phyloP scores from a whole-genome alignment of 2,888 invertebrate genomes.

The Holacanthella duospinosa region DNA sequence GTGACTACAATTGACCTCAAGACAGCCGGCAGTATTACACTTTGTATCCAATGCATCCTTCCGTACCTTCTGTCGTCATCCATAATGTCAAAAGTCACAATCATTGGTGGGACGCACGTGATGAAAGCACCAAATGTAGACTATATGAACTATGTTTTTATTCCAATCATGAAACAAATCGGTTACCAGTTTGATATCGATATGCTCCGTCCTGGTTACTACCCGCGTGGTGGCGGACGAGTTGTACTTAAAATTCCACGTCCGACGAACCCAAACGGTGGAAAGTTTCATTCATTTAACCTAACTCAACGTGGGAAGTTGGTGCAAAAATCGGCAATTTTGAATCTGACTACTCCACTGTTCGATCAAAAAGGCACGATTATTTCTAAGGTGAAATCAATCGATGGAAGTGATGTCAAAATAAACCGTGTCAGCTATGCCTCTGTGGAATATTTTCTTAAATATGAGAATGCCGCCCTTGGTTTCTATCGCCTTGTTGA shows the following conservation, averaged over 20 bases:
- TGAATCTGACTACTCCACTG: slow-evolving; percentile 26
- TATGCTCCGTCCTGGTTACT: slow-evolving; percentile 24
- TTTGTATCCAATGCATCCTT: slow-evolving; percentile 31
- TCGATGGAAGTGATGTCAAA: slow-evolving; percentile 22
- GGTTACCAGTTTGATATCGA: slow-evolving; percentile 20
- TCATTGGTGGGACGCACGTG: slow-evolving; percentile 33
- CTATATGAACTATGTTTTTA: slow-evolving; percentile 25
- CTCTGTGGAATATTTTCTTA: slow-evolving; percentile 24
- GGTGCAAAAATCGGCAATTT: slow-evolving; percentile 17
- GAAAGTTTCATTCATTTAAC: slow-evolving; percentile 19
- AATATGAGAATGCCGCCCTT: slow-evolving; percentile 24
- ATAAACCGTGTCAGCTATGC: slow-evolving; percentile 25
- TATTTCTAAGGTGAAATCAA: slow-evolving; percentile 11
- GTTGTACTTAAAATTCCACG: slow-evolving; percentile 26
- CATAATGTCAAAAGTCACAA: slow-evolving; percentile 16
- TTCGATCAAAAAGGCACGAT: background rate
- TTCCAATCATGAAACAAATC: slow-evolving; percentile 24
- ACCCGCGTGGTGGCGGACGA: slow-evolving; percentile 32
- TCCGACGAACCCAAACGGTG: slow-evolving; percentile 8
- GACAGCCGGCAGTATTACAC: slow-evolving; percentile 25
- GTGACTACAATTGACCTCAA: slow-evolving; percentile 28
- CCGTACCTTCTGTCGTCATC: slow-evolving; percentile 25
- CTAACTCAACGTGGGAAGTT: slow-evolving; percentile 20
- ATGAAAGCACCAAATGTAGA: slow-evolving; percentile 32
- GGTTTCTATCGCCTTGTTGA: slow-evolving; percentile 29